Base-by-base conservation (phyloP, 2,113 vertebrate species). In the Myocastor coypus region DNA sequence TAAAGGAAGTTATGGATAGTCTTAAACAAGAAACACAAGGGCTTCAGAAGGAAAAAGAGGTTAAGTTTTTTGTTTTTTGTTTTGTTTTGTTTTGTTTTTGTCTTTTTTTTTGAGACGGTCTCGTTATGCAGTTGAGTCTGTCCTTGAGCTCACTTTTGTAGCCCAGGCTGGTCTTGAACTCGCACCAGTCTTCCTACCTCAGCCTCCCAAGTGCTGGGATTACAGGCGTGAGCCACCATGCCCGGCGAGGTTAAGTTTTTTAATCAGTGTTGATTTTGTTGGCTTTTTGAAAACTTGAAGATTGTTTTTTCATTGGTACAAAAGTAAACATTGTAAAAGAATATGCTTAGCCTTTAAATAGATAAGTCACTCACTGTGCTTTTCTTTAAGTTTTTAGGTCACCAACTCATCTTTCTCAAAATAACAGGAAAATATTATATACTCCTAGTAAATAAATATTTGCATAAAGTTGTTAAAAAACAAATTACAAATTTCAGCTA, bases 21-120 rank as follows among this genome's bases (percentile, higher is more conserved):
- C 98, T 99, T 83, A 99, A 99, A 97, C 98, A 99, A 91, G 99
- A 99, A 98, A 99, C 99, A 32, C 99, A 98, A 46, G 99, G 98
- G 7, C 98, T 99, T 84, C 99, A 99, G 96, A 98, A 99, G 89
- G 99, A 99, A 90, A 99, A 99, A 98, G 99, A 99, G 99, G 99
- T 99, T 97, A 96, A 93, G 40, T 82, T 94, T 7, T 86, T 84
- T 57, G 30, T 77, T 64, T n/a, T 46, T 82, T 95, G 5, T 86
- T 82, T n/a, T n/a, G n/a, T n/a, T n/a, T n/a, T n/a, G n/a, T n/a
- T n/a, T n/a, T n/a, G n/a, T n/a, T n/a, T n/a, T n/a, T n/a, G n/a
- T n/a, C n/a, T n/a, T n/a, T n/a, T n/a, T n/a, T n/a, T n/a, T n/a
- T n/a, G n/a, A n/a, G n/a, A n/a, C n/a, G n/a, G n/a, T n/a, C n/a